Conservation (phyloP, 2,113 vertebrate species). For the Sebastes fasciatus region DNA sequence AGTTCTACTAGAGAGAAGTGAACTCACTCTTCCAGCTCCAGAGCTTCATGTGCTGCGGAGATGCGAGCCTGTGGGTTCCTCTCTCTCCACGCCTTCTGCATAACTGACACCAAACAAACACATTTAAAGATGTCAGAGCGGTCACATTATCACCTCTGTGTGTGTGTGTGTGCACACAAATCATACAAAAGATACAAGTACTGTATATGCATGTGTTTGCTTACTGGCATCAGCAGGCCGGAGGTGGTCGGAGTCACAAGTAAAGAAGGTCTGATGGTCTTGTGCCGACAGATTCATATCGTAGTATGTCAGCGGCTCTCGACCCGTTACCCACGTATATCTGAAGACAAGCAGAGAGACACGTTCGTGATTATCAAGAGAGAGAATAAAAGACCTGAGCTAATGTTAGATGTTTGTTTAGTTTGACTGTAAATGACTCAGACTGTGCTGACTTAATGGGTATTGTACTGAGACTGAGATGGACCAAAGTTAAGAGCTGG, state of each 20-base stretch:
- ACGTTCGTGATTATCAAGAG: background rate
- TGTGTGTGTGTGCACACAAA: background rate
- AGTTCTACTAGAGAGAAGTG: background rate
- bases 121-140: constrained; percentile 13
- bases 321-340: constrained; percentile 97
- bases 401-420: no score
- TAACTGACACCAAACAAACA: constrained; percentile 86
- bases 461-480: constrained; percentile 7
- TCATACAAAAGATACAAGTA: background rate
- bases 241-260: constrained; percentile 96
- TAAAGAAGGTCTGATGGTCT: constrained; percentile 99
- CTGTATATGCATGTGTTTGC: constrained; percentile 34
- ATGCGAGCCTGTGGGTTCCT: constrained; percentile 98
- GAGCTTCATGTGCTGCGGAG: constrained; percentile 97
- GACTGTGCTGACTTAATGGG: background rate
- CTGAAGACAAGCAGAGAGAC: constrained; percentile 73
- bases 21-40: constrained; percentile 98
- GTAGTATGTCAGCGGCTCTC: constrained; percentile 98
- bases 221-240: constrained; percentile 96
- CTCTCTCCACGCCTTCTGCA: constrained; percentile 99
- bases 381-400: background rate
- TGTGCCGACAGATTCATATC: constrained; percentile 99
- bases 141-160: background rate
- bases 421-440: background rate
- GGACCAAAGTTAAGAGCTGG: background rate